Evolutionary conservation across 2,888 invertebrate species (phyloP).

Genomic region (Microctonus hyperodae): DNA sequence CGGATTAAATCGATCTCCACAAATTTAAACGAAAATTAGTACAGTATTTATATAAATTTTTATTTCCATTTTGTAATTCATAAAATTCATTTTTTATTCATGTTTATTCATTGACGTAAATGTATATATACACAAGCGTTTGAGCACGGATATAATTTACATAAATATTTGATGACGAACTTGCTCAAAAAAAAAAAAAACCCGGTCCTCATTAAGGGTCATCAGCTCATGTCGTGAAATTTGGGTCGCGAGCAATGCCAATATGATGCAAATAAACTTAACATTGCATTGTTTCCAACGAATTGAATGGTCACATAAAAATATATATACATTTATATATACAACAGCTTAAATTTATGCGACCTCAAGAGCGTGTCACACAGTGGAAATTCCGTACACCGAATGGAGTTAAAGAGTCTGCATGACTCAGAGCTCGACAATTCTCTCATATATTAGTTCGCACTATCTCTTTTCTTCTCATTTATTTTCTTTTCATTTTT

Average conservation of each 20-base stretch:
- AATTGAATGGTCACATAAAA: conserved; percentile 19
- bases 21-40: conserved; percentile 7
- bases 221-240: conserved; percentile 19
- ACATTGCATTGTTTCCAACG: conserved; percentile 25
- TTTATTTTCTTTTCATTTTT: background rate
- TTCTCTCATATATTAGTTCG: background rate
- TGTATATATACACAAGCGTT: background rate
- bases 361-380: conserved; percentile 1
- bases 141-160: background rate
- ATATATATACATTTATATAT: background rate
- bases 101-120: background rate
- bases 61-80: too few species aligned
- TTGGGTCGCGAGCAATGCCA: conserved; percentile 22
- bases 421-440: background rate
- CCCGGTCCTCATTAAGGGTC: conserved; percentile 23
- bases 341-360: conserved; percentile 19
- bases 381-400: conserved; percentile 11
- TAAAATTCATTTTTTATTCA: background rate
- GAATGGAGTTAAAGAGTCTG: background rate
- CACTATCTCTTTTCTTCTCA: background rate
- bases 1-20: background rate
- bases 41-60: too few species aligned
- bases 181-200: background rate
- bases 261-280: conserved; percentile 28
- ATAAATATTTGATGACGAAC: background rate